A percentile compares a stretch with the other conserved stretches of the same genome.
Conservation (phyloP, 2,113 vertebrate species). For the Craseonycteris thonglongyai region DNA sequence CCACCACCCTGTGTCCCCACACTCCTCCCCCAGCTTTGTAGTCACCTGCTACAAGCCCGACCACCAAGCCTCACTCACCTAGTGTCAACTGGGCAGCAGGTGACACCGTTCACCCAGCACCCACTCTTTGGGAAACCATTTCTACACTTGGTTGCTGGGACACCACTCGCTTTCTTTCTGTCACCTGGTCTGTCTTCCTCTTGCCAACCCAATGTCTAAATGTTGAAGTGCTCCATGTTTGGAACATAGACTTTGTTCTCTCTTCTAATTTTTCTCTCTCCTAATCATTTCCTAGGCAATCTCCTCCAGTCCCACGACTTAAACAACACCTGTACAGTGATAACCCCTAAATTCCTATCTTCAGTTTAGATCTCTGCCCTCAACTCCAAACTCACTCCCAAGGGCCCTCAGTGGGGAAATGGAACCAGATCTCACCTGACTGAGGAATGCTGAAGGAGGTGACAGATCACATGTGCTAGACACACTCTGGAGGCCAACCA, state of each 20-base stretch:
- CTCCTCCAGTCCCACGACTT: neutral
- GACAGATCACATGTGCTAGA: neutral
- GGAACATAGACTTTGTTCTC: neutral
- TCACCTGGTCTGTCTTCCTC: neutral
- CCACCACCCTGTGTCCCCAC: too few relatives aligned
- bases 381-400: neutral
- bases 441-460: neutral
- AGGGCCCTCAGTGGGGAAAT: neutral
- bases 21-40: neutral
- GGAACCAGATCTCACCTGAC: neutral
- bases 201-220: neutral
- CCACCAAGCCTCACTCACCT: neutral
- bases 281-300: rapidly evolving
- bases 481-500: too few relatives aligned
- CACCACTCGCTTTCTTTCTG: neutral
- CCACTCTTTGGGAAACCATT: neutral
- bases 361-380: neutral
- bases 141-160: neutral
- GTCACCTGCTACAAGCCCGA: neutral
- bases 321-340: neutral
- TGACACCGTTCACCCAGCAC: rapidly evolving
- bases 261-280: neutral
- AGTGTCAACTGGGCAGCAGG: rapidly evolving
- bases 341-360: neutral
- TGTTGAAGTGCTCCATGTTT: neutral